A percentile compares a stretch with the other conserved stretches of the same genome.
These are phyloP conservation scores for Parotocinclus haroldoi DNA, from an alignment of 2,797 vertebrate genomes.

Conservation along the genomic window DNA sequence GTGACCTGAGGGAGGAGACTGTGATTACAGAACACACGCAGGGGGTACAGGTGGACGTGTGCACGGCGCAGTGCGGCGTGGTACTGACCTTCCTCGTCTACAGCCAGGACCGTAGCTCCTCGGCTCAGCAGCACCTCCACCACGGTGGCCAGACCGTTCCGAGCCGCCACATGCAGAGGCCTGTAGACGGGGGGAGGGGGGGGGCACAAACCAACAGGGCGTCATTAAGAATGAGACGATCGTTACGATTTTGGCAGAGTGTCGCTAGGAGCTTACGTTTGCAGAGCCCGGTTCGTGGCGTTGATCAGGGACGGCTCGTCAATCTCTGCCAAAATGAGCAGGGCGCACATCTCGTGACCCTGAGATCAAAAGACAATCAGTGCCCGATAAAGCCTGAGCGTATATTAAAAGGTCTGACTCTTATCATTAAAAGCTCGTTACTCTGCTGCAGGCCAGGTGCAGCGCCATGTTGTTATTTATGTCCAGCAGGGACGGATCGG, in stretches of 20 bases:
- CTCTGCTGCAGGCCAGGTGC: constrained; percentile 98
- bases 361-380: constrained; percentile 49
- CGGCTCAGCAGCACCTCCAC: constrained; percentile 93
- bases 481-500: constrained; percentile 91
- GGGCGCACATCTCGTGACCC: constrained; percentile 97
- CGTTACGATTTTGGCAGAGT: too few species aligned
- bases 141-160: constrained; percentile 90
- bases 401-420: too few species aligned
- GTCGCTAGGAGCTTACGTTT: constrained; percentile 80
- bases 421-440: constrained; percentile 49
- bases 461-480: constrained; percentile 96
- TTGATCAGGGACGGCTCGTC: constrained; percentile 91
- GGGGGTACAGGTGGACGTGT: too few species aligned
- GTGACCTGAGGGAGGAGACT: constrained; percentile 70
- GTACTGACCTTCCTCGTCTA: constrained; percentile 88
- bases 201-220: too few species aligned
- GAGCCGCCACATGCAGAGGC: constrained; percentile 94
- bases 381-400: too few species aligned
- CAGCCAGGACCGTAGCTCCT: constrained; percentile 93
- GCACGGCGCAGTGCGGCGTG: too few species aligned
- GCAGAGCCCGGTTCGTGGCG: constrained; percentile 87
- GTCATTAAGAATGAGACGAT: too few species aligned
- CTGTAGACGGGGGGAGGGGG: constrained; percentile 64
- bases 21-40: not conserved
- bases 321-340: constrained; percentile 93